Evolutionary conservation across 2,797 vertebrate species (phyloP), one percentile per base, ranked within the genome.

Genomic region (Botia kubotai): DNA sequence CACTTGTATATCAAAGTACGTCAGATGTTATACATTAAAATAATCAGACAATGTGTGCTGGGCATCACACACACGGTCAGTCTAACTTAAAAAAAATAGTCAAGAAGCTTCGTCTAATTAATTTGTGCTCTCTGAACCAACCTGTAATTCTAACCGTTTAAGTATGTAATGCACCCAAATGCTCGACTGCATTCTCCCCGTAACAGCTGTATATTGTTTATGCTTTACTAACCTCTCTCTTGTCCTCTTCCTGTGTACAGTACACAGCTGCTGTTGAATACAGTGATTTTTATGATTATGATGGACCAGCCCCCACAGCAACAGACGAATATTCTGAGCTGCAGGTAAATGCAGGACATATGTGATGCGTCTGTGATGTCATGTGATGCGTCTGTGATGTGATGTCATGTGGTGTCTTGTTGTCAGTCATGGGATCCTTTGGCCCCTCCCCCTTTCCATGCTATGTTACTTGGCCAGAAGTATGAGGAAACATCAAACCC

Each of bases 211-310:
- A 29, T 48, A 23, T 79, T 63, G 17, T n/a, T 75, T 14, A 83
- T 82, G 80, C 89, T 87, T 73, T 57, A 52, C 62, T 80, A 70
- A 88, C 77, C 86, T 68, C 57, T 82, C 46, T 86, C 68, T 87
- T 43, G 77, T 72, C 81, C 81, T 83, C 80, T 88, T 80, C 80
- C 43, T 87, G 89, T 82, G 93, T 93, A 84, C 93, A 99, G 97
- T 97, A 98, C 89, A 87, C 93, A 90, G 94, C 96, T 88, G 95
- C 96, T 90, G 91, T 95, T 95, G 95, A 98, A 81, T 98, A 98
- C 93, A 93, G 95, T 90, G 89, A 92, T 81, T 33, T 33, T 33
- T 98, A 98, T 97, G 96, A 98, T 90, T 97, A 95, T 93, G 97
- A 97, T 82, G 90, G 92, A 92, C 92, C 94, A 91, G 95, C 93